phyloP scores from a whole-genome alignment of 2,113 vertebrate species.

The Columba livia region DNA sequence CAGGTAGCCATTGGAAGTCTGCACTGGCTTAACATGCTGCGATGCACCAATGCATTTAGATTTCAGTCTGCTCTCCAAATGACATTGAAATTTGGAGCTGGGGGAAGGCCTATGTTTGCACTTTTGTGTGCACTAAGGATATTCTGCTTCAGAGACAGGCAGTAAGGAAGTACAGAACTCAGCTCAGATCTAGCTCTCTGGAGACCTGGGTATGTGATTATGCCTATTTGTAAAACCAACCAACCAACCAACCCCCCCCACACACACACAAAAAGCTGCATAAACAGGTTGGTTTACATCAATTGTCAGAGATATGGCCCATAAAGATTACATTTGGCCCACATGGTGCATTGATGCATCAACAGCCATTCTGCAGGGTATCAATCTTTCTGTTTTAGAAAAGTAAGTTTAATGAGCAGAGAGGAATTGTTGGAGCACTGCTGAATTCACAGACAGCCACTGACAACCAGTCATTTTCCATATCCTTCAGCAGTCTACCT shows the following conservation, averaged over 20 bases:
- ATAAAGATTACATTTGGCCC: not conserved
- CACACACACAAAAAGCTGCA: not conserved
- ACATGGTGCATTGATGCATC: fast-evolving
- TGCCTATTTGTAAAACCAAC: not conserved
- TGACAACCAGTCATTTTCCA: not conserved
- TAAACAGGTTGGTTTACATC: not conserved
- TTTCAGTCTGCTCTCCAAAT: not conserved
- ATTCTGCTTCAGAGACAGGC: not conserved
- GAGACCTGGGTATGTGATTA: not conserved
- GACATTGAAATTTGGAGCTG: not conserved
- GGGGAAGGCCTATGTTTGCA: not conserved
- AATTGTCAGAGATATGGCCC: not conserved
- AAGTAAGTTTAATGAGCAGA: not conserved
- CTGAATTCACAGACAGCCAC: not conserved
- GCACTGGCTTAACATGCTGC: not conserved
- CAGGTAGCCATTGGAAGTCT: not conserved
- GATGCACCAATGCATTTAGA: not conserved
- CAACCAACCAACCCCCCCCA: too few species aligned
- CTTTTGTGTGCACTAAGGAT: not conserved
- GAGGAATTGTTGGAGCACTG: not conserved
- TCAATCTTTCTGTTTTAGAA: not conserved
- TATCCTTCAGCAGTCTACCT: not conserved
- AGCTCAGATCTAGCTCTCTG: not conserved
- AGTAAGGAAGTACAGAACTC: not conserved
- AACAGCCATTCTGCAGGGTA: not conserved